phyloP scores from a whole-genome alignment of 2,113 vertebrate genomes.

The Stegastes partitus region DNA sequence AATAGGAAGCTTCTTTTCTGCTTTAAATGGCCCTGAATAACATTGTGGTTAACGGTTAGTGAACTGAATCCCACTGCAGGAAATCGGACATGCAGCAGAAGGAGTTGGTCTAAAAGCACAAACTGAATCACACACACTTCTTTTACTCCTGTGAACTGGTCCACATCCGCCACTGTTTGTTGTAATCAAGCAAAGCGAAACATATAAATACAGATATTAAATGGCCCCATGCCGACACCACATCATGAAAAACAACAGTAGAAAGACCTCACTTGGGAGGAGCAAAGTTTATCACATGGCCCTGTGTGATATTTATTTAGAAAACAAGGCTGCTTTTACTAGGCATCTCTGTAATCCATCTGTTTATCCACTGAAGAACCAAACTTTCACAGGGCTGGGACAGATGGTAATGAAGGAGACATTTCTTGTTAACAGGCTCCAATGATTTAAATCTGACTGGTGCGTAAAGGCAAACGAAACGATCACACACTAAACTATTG shows the following conservation, averaged over 20 bases:
- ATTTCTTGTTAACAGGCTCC: background rate
- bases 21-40: no score
- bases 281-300: background rate
- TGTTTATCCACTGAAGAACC: slow-evolving; percentile 26
- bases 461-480: background rate
- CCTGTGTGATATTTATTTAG: slow-evolving; percentile 33
- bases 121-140: background rate
- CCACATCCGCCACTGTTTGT: background rate
- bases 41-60: no score
- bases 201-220: background rate
- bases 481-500: background rate
- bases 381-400: background rate
- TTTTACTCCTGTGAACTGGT: background rate
- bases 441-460: background rate
- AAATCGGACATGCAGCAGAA: background rate
- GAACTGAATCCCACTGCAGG: no score
- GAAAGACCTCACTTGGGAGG: background rate
- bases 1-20: background rate
- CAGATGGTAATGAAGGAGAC: background rate
- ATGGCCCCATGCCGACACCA: background rate
- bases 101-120: background rate
- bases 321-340: slow-evolving; percentile 31
- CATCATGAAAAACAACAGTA: background rate
- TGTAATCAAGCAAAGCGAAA: background rate
- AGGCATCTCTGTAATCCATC: background rate